Evolutionary conservation across 2,797 vertebrate genomes (phyloP).

Genomic region (Melanogrammus aeglefinus): DNA sequence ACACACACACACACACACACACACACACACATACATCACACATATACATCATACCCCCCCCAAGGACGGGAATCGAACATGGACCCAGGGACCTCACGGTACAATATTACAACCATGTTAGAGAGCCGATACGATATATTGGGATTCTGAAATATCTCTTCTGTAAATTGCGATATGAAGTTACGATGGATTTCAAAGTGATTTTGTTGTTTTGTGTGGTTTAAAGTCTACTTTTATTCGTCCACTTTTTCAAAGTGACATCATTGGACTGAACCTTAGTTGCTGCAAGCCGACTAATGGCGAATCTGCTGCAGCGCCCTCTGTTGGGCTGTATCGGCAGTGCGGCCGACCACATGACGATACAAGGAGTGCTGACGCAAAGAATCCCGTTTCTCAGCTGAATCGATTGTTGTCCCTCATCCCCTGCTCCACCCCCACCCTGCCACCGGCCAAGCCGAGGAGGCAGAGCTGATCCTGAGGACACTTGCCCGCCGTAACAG

Average conservation of each 20-base stretch:
- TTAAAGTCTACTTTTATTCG: neutral
- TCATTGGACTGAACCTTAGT: no score
- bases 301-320: no score
- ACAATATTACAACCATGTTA: no score
- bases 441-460: neutral
- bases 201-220: neutral
- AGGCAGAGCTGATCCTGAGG: neutral
- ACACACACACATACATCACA: no score
- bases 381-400: neutral
- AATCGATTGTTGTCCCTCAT: neutral
- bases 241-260: no score
- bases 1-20: no score
- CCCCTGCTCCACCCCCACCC: conserved; percentile 18
- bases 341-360: neutral
- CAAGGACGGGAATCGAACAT: neutral
- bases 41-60: neutral
- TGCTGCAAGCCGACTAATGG: no score
- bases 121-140: no score
- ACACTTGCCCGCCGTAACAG: conserved; percentile 32
- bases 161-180: neutral
- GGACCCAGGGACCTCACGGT: neutral
- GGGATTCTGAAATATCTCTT: no score
- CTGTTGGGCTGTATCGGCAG: no score
- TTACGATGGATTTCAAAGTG: neutral
- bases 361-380: neutral